Conservation (phyloP, 2,797 vertebrate species). For the Pseudochirops corinnae region DNA sequence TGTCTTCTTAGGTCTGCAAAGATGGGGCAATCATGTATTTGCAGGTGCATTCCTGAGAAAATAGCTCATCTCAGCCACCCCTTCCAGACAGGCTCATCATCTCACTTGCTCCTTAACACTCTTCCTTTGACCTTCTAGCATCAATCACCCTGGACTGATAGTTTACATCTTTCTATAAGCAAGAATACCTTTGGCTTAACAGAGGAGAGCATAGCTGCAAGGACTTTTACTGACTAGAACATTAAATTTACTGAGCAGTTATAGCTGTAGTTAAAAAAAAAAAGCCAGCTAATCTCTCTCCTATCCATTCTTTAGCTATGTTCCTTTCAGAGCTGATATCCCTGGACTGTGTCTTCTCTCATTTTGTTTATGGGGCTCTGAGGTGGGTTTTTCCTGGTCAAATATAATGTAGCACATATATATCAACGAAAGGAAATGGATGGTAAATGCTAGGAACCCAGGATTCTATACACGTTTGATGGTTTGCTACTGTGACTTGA, state of each 20-base stretch:
- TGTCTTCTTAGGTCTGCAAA: background rate
- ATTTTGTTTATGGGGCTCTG: conserved; percentile 26
- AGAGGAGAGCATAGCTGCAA: background rate
- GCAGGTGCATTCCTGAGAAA: rapidly evolving
- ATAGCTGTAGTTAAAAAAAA: background rate
- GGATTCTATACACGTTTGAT: rapidly evolving
- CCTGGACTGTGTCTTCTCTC: background rate
- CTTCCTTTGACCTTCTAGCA: background rate
- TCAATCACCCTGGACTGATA: background rate
- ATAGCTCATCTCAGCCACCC: rapidly evolving
- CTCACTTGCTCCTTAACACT: background rate
- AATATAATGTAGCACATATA: rapidly evolving
- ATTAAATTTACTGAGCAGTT: background rate
- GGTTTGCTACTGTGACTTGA: background rate
- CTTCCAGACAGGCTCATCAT: background rate
- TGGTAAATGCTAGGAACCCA: background rate
- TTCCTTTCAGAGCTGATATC: background rate
- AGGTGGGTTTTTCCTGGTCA: conserved; percentile 23
- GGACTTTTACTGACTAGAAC: background rate
- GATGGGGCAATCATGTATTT: background rate
- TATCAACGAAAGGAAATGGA: background rate
- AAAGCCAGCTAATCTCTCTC: background rate
- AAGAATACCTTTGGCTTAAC: background rate
- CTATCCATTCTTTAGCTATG: background rate
- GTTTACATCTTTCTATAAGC: background rate